phyloP scores from a whole-genome alignment of 2,113 vertebrate genomes.

The Ochotona curzoniae region DNA sequence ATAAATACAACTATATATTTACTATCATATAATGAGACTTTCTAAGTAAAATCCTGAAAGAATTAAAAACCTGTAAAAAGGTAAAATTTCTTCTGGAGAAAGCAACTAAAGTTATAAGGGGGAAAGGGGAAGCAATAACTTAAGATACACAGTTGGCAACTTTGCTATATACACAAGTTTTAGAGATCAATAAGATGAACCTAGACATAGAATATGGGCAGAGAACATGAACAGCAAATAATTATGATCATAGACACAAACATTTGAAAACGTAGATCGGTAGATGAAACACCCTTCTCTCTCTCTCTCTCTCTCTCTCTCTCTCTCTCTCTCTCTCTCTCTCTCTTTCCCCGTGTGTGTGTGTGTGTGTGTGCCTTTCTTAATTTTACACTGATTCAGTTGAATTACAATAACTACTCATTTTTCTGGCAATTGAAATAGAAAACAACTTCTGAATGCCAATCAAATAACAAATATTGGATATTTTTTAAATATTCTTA shows the following conservation, averaged over 20 bases:
- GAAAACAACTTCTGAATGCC: conserved; percentile 21
- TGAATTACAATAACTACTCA: conserved; percentile 24
- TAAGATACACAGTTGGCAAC: not conserved
- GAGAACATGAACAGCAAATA: conserved; percentile 5
- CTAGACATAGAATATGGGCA: conserved; percentile 23
- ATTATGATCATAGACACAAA: conserved; percentile 8
- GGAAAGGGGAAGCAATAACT: not conserved
- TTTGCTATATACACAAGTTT: not conserved
- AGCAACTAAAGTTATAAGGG: not conserved
- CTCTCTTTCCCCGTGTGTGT: too few relatives aligned
- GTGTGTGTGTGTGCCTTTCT: too few relatives aligned
- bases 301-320: too few relatives aligned
- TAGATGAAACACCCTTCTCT: too few relatives aligned
- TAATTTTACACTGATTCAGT: not conserved
- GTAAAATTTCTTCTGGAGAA: conserved; percentile 7
- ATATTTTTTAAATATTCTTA: not conserved
- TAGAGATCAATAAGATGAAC: not conserved
- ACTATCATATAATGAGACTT: not conserved
- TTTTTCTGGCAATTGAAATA: conserved; percentile 45
- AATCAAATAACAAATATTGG: not conserved
- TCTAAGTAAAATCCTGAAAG: conserved; percentile 32
- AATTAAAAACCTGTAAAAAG: conserved; percentile 31
- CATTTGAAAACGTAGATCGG: not conserved
- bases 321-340: too few relatives aligned
- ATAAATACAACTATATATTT: conserved; percentile 1